Conservation (phyloP, 2,113 vertebrate species). For the Antechinus stuartii region DNA sequence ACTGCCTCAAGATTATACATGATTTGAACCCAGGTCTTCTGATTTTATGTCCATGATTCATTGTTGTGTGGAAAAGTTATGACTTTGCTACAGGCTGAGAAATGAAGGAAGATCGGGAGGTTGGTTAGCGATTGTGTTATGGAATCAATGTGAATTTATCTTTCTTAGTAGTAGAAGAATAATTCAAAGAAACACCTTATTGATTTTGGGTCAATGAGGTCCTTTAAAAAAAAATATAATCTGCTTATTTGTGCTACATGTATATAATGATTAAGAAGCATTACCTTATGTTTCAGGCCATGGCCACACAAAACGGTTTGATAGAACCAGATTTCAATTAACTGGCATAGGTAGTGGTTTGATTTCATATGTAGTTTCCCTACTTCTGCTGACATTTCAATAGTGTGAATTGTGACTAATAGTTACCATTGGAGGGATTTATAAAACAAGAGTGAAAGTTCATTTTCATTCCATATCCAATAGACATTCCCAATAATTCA, state of each 20-base stretch:
- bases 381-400: background rate
- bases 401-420: background rate
- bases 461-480: background rate
- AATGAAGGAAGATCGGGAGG: background rate
- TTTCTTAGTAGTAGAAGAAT: background rate
- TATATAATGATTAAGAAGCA: background rate
- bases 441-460: background rate
- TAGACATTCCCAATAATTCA: background rate
- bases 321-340: background rate
- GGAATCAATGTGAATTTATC: background rate
- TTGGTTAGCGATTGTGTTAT: background rate
- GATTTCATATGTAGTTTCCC: background rate
- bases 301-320: constrained; percentile 18
- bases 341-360: background rate
- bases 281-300: background rate
- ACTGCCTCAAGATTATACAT: background rate
- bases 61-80: background rate
- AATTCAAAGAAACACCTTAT: no score
- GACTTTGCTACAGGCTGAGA: background rate
- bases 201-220: background rate
- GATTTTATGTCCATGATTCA: background rate
- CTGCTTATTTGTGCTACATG: background rate
- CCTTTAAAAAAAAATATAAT: background rate
- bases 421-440: background rate
- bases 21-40: background rate